Evolutionary conservation across 1,140 invertebrate genomes (phyloP).

Genomic region (Listronotus bonariensis): DNA sequence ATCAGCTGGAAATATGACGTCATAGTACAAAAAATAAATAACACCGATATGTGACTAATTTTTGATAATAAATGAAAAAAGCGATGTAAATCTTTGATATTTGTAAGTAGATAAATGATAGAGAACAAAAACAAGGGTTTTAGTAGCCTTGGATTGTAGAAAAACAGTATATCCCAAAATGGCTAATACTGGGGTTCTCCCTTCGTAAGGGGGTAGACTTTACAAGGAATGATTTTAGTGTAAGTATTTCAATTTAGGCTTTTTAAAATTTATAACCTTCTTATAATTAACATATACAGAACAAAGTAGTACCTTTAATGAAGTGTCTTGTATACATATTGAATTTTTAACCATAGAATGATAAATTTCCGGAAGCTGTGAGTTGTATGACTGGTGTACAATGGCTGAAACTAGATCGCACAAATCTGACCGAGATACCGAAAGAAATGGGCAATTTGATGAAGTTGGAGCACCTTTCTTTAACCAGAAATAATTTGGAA

Average conservation of each 20-base stretch:
- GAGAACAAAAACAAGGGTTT: too few relatives aligned
- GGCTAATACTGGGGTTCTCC: slow-evolving; percentile 88
- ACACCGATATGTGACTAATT: too few relatives aligned
- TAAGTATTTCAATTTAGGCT: slow-evolving; percentile 62
- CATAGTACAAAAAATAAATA: too few relatives aligned
- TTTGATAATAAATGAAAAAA: too few relatives aligned
- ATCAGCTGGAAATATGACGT: too few relatives aligned
- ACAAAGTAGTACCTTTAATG: neutral
- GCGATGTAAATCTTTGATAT: too few relatives aligned
- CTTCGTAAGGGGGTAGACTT: slow-evolving; percentile 98
- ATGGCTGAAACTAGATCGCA: slow-evolving; percentile 96
- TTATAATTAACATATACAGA: neutral
- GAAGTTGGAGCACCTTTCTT: slow-evolving; percentile 94
- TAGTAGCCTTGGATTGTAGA: neutral
- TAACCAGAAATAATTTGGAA: slow-evolving; percentile 89
- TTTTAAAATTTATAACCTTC: neutral
- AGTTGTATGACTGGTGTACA: slow-evolving; percentile 95
- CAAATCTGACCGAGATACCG: slow-evolving; percentile 86
- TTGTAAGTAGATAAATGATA: too few relatives aligned
- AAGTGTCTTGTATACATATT: slow-evolving; percentile 18
- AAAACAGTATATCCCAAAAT: neutral
- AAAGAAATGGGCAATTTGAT: slow-evolving; percentile 92
- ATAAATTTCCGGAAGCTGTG: slow-evolving; percentile 91
- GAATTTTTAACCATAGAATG: slow-evolving; percentile 66
- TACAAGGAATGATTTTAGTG: slow-evolving; percentile 96